phyloP scores from a whole-genome alignment of 2,888 invertebrate genomes.

The Augochlorella aurata region DNA sequence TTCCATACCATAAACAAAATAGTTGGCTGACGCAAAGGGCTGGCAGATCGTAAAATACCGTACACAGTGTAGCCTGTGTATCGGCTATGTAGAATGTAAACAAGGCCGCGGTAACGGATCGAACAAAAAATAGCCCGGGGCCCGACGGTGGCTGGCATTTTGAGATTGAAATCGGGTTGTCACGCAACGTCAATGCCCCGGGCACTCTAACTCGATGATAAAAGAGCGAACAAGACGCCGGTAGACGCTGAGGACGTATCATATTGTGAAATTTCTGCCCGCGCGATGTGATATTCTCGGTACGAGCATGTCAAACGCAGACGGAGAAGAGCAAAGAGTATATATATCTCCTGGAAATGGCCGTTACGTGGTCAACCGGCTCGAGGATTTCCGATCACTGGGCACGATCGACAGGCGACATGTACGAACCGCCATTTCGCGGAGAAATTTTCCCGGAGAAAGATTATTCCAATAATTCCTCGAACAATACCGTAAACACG shows the following conservation, averaged over 20 bases:
- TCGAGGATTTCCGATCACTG: slow-evolving; percentile 12
- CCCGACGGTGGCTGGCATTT: slow-evolving; percentile 11
- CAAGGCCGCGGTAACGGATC: not conserved
- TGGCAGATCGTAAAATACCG: not conserved
- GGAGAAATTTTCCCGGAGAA: not conserved
- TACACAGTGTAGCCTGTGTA: not conserved
- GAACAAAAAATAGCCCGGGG: not conserved
- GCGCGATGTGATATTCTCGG: slow-evolving; percentile 1
- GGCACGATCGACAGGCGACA: slow-evolving; percentile 1
- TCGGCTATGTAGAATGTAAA: not conserved
- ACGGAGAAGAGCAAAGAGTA: slow-evolving; percentile 17
- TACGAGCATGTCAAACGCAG: slow-evolving; percentile 38
- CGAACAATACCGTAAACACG: too few species aligned
- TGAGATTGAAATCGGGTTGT: slow-evolving; percentile 30
- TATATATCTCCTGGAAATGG: slow-evolving; percentile 3
- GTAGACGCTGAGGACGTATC: slow-evolving; percentile 16
- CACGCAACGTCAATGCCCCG: slow-evolving; percentile 23
- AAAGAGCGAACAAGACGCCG: slow-evolving; percentile 36
- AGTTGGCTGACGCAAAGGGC: not conserved
- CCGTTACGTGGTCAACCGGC: slow-evolving; percentile 16
- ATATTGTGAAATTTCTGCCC: slow-evolving; percentile 36
- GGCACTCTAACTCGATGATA: slow-evolving; percentile 36
- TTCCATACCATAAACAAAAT: not conserved
- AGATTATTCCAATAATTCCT: not conserved
- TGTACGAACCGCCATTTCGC: not conserved